Evolutionary conservation across 2,888 invertebrate species (phyloP).

Genomic region (Phrixothrix hirtus): DNA sequence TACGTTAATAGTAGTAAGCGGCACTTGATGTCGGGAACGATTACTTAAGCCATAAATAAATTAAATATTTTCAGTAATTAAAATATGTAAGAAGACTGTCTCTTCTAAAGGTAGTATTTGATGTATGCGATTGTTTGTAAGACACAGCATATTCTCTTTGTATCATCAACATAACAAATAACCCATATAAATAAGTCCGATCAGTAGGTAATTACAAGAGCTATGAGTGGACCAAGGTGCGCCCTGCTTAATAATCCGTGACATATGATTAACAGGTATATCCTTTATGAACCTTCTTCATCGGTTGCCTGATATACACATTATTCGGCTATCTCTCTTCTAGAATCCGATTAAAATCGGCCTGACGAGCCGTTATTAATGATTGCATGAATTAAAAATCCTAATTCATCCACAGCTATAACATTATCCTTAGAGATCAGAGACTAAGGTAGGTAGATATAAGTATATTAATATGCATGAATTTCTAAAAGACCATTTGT

Average conservation of each 20-base stretch:
- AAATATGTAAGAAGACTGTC: too few relatives aligned
- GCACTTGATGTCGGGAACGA: slow-evolving; percentile 6
- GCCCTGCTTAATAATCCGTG: slow-evolving; percentile 49
- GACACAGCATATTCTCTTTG: too few relatives aligned
- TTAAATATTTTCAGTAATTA: too few relatives aligned
- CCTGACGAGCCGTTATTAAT: slow-evolving; percentile 37
- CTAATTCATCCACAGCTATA: slow-evolving; percentile 39
- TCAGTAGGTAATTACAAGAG: slow-evolving; percentile 41
- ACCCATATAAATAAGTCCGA: slow-evolving; percentile 42
- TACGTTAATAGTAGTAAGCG: slow-evolving; percentile 10
- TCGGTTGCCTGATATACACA: slow-evolving; percentile 32
- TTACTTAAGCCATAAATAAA: slow-evolving; percentile 6
- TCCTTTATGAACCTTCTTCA: slow-evolving; percentile 31
- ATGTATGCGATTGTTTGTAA: too few relatives aligned
- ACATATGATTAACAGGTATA: slow-evolving; percentile 49
- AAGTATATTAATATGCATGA: slow-evolving; percentile 45
- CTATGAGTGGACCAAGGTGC: slow-evolving; percentile 40
- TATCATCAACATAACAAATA: slow-evolving; percentile 38
- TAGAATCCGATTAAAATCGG: slow-evolving; percentile 33
- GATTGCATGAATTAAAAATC: slow-evolving; percentile 38
- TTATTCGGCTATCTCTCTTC: slow-evolving; percentile 19
- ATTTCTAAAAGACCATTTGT: slow-evolving; percentile 43
- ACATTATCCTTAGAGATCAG: slow-evolving; percentile 14
- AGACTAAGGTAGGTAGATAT: slow-evolving; percentile 31
- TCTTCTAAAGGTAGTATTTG: too few relatives aligned